Evolutionary conservation across 2,888 invertebrate species (phyloP), one percentile per base, ranked within the genome.

Genomic region (Ceramica pisi): DNA sequence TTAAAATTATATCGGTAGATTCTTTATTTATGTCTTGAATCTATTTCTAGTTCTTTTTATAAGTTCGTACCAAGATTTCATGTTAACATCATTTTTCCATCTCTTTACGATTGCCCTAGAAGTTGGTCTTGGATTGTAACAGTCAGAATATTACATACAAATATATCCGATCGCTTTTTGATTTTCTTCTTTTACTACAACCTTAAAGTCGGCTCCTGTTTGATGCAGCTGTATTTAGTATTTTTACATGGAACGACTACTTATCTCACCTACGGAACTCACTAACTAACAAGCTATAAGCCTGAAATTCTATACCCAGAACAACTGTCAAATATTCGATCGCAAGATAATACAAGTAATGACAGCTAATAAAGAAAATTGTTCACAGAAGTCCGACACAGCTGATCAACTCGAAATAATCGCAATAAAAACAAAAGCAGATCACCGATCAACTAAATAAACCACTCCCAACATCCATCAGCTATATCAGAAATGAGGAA

Each of bases 401-500:
- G 44, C 31, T 12, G 1, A 50, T 23, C 38, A 38, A 31, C 10
- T 21, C 3, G 21, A 67, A n/a, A n/a, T n/a, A n/a, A n/a, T n/a
- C n/a, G n/a, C n/a, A n/a, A n/a, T n/a, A 9, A 21, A 48, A 71
- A 71, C 50, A 71, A 38, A 56, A 67, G 9, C 16, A 9, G 3
- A 21, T 38, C 23, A 68, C 21, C 10, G 41, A 35, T 46, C 26
- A 57, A 10, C 1, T 12, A 6, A 48, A 57, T 41, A 41, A 31
- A 48, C 16, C 2, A 16, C 9, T 53, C 9, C 10, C 19, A 14
- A 16, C 56, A 48, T 21, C 46, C 31, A 12, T 46, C 35, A 48
- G 12, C 41, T 21, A 63, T 63, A 63, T 67, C 50, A 77, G 62
- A 71, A 72, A 41, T 60, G 66, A 78, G 35, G 55, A 78, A 38